Evolutionary conservation across 2,797 vertebrate species (phyloP).

Genomic region (Pempheris klunzingeri): DNA sequence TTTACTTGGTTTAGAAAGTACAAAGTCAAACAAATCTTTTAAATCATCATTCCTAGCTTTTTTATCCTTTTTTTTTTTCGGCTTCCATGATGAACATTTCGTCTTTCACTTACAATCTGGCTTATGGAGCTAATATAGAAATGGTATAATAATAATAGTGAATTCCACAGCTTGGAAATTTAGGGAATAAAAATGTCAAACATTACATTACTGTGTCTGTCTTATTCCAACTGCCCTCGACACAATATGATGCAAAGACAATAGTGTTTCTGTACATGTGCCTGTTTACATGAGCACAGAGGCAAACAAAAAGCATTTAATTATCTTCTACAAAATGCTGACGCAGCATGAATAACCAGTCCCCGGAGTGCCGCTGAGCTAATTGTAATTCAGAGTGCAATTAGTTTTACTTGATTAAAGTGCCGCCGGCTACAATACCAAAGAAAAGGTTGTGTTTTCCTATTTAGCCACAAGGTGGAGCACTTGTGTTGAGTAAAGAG

Average conservation of each 20-base stretch:
- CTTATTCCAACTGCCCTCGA: background rate
- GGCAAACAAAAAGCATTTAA: background rate
- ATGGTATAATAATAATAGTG: too few relatives aligned
- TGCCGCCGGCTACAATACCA: background rate
- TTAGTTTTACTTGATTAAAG: constrained; percentile 10
- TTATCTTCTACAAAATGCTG: constrained; percentile 12
- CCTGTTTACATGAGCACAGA: background rate
- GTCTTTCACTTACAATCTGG: too few relatives aligned
- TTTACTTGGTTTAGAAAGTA: background rate
- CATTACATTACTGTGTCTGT: too few relatives aligned
- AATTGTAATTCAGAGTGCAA: constrained; percentile 7
- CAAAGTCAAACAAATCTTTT: background rate
- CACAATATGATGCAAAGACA: background rate
- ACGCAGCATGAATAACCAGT: background rate
- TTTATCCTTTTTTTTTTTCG: too few relatives aligned
- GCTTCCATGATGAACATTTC: too few relatives aligned
- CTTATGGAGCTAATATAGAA: too few relatives aligned
- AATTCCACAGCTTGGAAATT: background rate
- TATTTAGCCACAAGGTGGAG: constrained; percentile 52
- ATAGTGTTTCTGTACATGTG: background rate
- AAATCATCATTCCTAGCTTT: too few relatives aligned
- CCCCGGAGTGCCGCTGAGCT: background rate
- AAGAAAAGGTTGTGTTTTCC: constrained; percentile 3
- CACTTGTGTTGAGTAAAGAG: constrained; percentile 9
- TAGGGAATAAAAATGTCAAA: background rate